Conservation (phyloP, 2,888 invertebrate species). For the Tethea ocularis region DNA sequence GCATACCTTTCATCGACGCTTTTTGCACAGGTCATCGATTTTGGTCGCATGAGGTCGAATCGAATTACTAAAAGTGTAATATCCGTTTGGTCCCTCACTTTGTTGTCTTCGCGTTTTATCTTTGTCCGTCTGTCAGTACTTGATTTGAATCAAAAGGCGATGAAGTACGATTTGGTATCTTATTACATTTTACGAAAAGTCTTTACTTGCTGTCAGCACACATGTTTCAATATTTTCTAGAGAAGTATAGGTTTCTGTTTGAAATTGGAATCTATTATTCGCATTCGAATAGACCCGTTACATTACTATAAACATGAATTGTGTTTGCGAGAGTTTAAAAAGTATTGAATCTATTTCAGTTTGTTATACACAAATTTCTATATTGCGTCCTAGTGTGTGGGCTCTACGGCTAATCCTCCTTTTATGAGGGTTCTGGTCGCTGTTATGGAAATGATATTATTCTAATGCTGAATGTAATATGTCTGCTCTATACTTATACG, state of each 20-base stretch:
- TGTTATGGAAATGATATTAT: not conserved
- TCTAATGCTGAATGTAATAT: not conserved
- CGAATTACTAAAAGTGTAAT: slow-evolving; percentile 39
- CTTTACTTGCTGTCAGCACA: not conserved
- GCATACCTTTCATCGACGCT: not conserved
- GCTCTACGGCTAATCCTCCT: not conserved
- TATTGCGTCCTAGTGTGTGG: not conserved
- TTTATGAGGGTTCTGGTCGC: not conserved
- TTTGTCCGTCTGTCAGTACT: not conserved
- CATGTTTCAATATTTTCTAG: not conserved
- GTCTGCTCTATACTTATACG: not conserved
- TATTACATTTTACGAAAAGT: not conserved
- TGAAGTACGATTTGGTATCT: not conserved
- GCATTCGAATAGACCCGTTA: too few relatives aligned
- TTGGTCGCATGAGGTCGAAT: slow-evolving; percentile 23
- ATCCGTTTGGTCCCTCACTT: slow-evolving; percentile 47
- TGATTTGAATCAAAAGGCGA: slow-evolving; percentile 18
- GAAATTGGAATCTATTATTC: too few relatives aligned
- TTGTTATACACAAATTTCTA: not conserved
- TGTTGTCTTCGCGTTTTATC: slow-evolving; percentile 36
- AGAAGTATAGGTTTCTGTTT: too few relatives aligned
- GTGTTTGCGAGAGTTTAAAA: too few relatives aligned
- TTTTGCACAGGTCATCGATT: slow-evolving; percentile 5
- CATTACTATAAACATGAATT: too few relatives aligned
- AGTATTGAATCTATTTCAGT: not conserved